Conservation (phyloP, 30 jellyfish, hydroid and myxozoan species). For the Hydractinia symbiolongicarpus region DNA sequence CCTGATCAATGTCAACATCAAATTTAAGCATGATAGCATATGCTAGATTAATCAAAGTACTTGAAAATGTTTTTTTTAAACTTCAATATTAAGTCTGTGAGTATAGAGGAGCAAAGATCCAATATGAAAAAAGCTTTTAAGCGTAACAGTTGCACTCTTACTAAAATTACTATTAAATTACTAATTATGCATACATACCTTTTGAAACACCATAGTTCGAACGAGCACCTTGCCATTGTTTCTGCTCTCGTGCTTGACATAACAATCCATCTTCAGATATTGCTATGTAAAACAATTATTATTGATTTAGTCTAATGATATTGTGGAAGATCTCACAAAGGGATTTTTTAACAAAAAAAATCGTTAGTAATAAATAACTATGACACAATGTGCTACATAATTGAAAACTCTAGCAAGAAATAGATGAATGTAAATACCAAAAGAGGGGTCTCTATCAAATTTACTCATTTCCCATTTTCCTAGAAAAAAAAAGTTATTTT, state of each 20-base stretch:
- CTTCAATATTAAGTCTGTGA: no score
- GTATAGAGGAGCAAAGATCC: no score
- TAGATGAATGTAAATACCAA: slow-evolving; percentile 43
- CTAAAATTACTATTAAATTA: no score
- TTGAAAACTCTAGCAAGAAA: background rate
- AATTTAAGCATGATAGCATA: no score
- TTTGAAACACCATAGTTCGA: slow-evolving; percentile 74
- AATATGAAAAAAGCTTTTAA: no score
- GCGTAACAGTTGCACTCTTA: no score
- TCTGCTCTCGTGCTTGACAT: slow-evolving; percentile 92
- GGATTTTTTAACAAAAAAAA: background rate
- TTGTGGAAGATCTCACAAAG: no score
- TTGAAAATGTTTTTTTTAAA: no score
- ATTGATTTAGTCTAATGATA: background rate
- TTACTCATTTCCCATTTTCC: slow-evolving; percentile 81
- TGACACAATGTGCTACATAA: background rate
- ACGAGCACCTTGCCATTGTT: slow-evolving; percentile 93
- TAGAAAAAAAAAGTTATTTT: background rate
- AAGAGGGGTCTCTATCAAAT: slow-evolving; percentile 78
- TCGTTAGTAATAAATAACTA: background rate
- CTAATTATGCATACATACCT: slow-evolving; percentile 38
- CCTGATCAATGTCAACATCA: no score
- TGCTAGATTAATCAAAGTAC: no score
- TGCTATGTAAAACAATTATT: slow-evolving; percentile 37
- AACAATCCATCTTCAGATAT: slow-evolving; percentile 81